Conservation (phyloP, 23 tunicate species). For the Trididemnum clinides region DNA sequence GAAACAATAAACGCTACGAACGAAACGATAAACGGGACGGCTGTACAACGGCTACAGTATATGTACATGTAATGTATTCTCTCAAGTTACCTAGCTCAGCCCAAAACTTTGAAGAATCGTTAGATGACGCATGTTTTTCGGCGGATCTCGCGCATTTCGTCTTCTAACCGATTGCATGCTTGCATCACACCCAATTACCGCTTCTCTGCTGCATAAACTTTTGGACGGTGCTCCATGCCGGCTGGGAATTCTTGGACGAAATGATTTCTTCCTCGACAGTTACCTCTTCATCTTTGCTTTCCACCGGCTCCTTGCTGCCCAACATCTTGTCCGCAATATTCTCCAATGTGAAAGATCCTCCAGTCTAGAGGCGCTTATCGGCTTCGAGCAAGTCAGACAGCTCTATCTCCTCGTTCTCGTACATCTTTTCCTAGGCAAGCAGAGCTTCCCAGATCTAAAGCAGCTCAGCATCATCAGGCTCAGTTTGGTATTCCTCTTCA, state of each 20-base stretch:
- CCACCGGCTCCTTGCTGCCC: conserved; percentile 46
- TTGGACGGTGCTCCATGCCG: too few relatives aligned
- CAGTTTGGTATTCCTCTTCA: conserved; percentile 31
- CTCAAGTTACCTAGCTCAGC: too few relatives aligned
- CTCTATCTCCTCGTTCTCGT: conserved; percentile 48
- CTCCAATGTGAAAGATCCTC: conserved; percentile 31
- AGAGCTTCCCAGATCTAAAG: conserved; percentile 59
- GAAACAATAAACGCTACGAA: too few relatives aligned
- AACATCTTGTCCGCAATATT: conserved; percentile 30
- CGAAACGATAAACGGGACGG: too few relatives aligned
- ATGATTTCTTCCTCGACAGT: conserved; percentile 22
- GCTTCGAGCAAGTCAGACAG: conserved; percentile 56
- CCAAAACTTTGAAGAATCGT: too few relatives aligned
- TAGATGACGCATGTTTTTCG: too few relatives aligned
- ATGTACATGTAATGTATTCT: too few relatives aligned
- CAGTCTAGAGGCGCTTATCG: conserved; percentile 55
- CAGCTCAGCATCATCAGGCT: conserved; percentile 49
- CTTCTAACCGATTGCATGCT: too few relatives aligned
- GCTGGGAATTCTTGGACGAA: conserved; percentile 29
- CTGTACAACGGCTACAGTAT: too few relatives aligned
- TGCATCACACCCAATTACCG: too few relatives aligned
- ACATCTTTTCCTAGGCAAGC: conserved; percentile 50
- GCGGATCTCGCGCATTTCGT: too few relatives aligned
- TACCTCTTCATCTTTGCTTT: conserved; percentile 41
- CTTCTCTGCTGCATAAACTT: too few relatives aligned